Evolutionary conservation across 2,888 invertebrate species (phyloP), one percentile per base, ranked within the genome.

Genomic region (Ophion obscuratus): DNA sequence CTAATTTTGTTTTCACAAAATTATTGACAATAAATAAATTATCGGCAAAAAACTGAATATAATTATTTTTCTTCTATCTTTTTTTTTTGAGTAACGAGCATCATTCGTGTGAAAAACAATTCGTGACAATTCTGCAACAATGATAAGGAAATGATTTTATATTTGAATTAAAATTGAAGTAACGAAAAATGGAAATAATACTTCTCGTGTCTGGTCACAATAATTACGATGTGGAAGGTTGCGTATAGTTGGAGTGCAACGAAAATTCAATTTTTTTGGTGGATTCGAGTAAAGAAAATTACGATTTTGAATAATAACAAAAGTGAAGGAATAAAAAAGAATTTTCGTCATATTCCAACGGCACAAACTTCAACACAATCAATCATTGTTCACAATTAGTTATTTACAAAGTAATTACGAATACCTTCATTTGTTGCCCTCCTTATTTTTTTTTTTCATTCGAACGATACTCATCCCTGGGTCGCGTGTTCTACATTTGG

Each of bases 51-150:
- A 14, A 53, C 2, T 2, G 53, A 53, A 14, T 17, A 17, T 14
- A 53, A 53, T 53, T 17, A 17, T 14, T 53, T 17, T 53, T 53
- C 53, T 53, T 53, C 17, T 7, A 9, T 67, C 36, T 67, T 70
- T 47, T 47, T 70, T 68, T 68, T 68, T n/a, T 70, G 10, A 70
- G 27, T 31, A 53, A 53, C 53, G 53, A 70, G n/a, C 47, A 70
- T 27, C 47, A 40, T 70, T 53, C 70, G 53, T 1, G 27, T 53
- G 70, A 14, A 53, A 53, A 14, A 53, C 2, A 14, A 40, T 40
- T 40, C 6, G 40, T 9, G 40, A 40, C 40, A 9, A 9, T 40
- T 40, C 9, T 40, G 40, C 40, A 40, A 40, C 40, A 40, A 40
- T 31, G 40, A 40, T 7, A 40, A 40, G 9, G 0, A 40, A 31